phyloP scores from a whole-genome alignment of 2,888 invertebrate genomes.

The Azorinus chamasolen region DNA sequence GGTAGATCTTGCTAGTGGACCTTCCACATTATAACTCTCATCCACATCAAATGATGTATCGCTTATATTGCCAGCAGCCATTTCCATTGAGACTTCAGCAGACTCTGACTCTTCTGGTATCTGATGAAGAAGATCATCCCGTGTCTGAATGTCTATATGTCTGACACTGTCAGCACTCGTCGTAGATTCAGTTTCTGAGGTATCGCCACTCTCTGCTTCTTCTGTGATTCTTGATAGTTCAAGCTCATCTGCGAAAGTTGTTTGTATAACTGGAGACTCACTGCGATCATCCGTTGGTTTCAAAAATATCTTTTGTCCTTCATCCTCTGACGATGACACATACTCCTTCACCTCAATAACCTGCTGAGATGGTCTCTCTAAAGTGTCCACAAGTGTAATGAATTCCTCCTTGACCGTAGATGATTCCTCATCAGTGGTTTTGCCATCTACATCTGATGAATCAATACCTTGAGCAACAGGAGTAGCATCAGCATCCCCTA shows the following conservation, averaged over 20 bases:
- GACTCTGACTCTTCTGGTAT: conserved; percentile 61
- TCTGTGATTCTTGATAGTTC: conserved; percentile 62
- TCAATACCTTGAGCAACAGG: conserved; percentile 12
- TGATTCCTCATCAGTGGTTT: conserved; percentile 60
- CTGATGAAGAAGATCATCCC: conserved; percentile 54
- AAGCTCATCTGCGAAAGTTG: conserved; percentile 49
- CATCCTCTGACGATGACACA: conserved; percentile 55
- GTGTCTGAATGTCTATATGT: conserved; percentile 32
- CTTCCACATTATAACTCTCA: conserved; percentile 46
- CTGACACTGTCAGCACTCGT: conserved; percentile 75
- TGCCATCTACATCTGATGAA: conserved; percentile 40
- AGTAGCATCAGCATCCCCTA: conserved; percentile 16
- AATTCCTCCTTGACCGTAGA: conserved; percentile 63
- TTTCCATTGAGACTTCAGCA: conserved; percentile 49
- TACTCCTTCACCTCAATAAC: conserved; percentile 65
- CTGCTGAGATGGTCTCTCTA: conserved; percentile 51
- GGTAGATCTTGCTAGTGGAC: conserved; percentile 55
- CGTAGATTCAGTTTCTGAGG: conserved; percentile 50
- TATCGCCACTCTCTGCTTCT: conserved; percentile 47
- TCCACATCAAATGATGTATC: conserved; percentile 60
- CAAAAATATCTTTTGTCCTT: conserved; percentile 52
- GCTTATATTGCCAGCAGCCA: conserved; percentile 41
- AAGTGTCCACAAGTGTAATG: conserved; percentile 53
- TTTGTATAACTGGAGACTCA: conserved; percentile 76
- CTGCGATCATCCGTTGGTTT: conserved; percentile 80